Conservation (phyloP, 1,140 invertebrate genomes). For the Drosophila rhopaloa region DNA sequence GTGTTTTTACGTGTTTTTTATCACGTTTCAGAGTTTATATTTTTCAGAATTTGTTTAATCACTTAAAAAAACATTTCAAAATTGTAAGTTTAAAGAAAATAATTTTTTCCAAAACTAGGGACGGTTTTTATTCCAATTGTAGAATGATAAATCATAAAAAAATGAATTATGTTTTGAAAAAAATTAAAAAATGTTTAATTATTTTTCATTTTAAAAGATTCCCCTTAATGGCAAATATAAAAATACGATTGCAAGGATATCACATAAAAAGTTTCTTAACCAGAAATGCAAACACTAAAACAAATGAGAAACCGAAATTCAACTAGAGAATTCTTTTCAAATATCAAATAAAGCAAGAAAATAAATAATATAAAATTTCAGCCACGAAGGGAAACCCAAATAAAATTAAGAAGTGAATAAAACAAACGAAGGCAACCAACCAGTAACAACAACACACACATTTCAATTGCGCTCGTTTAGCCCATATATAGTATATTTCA, state of each 20-base stretch:
- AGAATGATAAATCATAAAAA: background rate
- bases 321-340: slow-evolving; percentile 81
- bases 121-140: background rate
- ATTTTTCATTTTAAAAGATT: background rate
- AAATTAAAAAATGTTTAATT: background rate
- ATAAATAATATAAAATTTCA: slow-evolving; percentile 57
- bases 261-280: slow-evolving; percentile 12
- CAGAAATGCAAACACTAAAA: slow-evolving; percentile 27
- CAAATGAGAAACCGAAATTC: slow-evolving; percentile 51
- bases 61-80: too few species aligned
- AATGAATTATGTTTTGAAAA: too few species aligned
- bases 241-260: slow-evolving; percentile 38
- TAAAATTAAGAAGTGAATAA: slow-evolving; percentile 22
- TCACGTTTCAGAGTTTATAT: background rate
- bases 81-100: too few species aligned
- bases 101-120: background rate
- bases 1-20: too few species aligned
- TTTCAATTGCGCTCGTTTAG: slow-evolving; percentile 55
- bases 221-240: background rate
- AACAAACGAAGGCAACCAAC: slow-evolving; percentile 24
- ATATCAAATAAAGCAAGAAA: slow-evolving; percentile 78
- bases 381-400: slow-evolving; percentile 27
- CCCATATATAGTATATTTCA: slow-evolving; percentile 53
- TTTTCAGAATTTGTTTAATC: background rate
- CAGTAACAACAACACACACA: slow-evolving; percentile 40